phyloP scores from a whole-genome alignment of 2,888 invertebrate species.

The Cephus rjabovi region DNA sequence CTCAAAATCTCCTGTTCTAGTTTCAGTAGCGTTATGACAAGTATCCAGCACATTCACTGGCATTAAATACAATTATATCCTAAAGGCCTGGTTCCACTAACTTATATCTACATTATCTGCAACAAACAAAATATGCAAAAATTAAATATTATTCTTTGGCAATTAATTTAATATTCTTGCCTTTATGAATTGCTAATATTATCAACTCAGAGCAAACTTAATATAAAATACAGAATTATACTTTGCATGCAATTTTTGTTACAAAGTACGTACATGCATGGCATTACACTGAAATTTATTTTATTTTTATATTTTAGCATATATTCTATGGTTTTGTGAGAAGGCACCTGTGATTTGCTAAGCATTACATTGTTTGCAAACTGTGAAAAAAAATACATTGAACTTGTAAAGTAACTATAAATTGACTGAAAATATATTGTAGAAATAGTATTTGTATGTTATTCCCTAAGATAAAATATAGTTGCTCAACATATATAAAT shows the following conservation, averaged over 20 bases:
- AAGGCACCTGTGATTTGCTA: too few relatives aligned
- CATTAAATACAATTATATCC: constrained; percentile 63
- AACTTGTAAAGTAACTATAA: too few relatives aligned
- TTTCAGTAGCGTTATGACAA: constrained; percentile 52
- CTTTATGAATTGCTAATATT: background rate
- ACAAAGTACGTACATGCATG: too few relatives aligned
- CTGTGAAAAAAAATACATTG: too few relatives aligned
- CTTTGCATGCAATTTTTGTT: too few relatives aligned
- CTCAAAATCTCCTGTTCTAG: constrained; percentile 50
- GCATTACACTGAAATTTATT: too few relatives aligned
- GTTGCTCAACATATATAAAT: background rate
- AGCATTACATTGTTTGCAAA: too few relatives aligned
- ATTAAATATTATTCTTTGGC: background rate
- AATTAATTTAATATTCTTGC: background rate
- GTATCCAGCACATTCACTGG: constrained; percentile 62
- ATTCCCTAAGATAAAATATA: background rate
- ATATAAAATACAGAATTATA: background rate
- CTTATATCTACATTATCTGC: constrained; percentile 66
- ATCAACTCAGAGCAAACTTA: background rate
- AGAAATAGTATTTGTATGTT: background rate
- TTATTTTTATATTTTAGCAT: too few relatives aligned
- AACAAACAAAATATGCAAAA: constrained; percentile 38
- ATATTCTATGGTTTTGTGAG: too few relatives aligned
- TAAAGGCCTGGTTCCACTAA: constrained; percentile 63
- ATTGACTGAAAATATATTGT: too few relatives aligned